These are phyloP conservation scores for Neopelma chrysocephalum DNA, from an alignment of 2,797 vertebrate species.

Conservation along the genomic window DNA sequence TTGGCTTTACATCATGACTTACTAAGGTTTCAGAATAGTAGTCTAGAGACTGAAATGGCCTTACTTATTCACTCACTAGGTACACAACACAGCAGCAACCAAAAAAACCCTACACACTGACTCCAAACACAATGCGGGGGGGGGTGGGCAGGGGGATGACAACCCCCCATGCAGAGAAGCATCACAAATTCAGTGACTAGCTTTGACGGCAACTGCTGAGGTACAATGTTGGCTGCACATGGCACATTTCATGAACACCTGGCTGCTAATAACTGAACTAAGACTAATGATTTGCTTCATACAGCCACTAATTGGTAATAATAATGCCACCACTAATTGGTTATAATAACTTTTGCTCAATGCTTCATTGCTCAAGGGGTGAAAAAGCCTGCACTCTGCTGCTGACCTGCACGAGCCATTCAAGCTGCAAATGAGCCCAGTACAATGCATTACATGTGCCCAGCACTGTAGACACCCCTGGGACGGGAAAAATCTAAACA, in stretches of 20 bases:
- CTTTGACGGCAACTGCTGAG: accelerated
- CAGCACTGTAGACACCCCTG: neutral
- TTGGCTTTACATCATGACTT: neutral
- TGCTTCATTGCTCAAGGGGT: slow-evolving; percentile 44
- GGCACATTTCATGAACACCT: slow-evolving; percentile 22
- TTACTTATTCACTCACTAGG: neutral
- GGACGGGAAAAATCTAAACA: accelerated
- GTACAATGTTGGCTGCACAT: neutral
- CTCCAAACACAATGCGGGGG: neutral
- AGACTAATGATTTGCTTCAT: slow-evolving; percentile 45
- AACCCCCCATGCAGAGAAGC: neutral
- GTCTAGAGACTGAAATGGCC: neutral
- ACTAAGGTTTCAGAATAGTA: neutral
- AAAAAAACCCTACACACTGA: neutral
- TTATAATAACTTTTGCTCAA: slow-evolving; percentile 45
- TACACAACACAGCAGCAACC: neutral
- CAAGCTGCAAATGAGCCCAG: slow-evolving; percentile 17
- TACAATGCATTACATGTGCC: neutral
- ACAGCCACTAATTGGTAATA: slow-evolving; percentile 53
- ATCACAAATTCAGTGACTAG: neutral
- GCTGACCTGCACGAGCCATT: neutral
- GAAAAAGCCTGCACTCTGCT: slow-evolving; percentile 5
- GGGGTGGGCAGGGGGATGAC: accelerated
- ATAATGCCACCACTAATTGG: slow-evolving; percentile 40
- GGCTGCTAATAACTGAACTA: slow-evolving; percentile 39